These are phyloP conservation scores for Ailuropoda melanoleuca DNA, from an alignment of 2,113 vertebrate genomes.

Conservation along the genomic window DNA sequence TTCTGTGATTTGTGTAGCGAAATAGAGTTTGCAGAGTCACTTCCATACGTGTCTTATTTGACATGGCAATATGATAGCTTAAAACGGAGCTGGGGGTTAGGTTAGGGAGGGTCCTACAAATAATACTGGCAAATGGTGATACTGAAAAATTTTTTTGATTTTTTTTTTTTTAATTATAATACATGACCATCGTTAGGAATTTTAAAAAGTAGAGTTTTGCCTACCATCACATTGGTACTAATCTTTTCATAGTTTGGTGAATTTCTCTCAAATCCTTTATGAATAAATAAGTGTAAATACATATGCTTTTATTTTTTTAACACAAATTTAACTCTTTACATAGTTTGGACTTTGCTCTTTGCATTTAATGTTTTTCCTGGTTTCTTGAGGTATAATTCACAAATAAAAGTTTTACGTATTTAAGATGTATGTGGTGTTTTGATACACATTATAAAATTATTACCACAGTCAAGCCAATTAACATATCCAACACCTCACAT, in stretches of 20 bases:
- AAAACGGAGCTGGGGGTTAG: not conserved
- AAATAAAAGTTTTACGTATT: not conserved
- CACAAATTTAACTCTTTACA: not conserved
- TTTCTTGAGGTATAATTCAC: not conserved
- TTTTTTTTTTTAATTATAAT: not conserved
- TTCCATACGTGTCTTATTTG: not conserved
- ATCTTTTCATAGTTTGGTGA: not conserved
- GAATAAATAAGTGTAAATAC: not conserved
- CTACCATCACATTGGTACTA: not conserved
- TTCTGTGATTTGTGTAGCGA: not conserved
- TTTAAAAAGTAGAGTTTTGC: not conserved
- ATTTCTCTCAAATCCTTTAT: not conserved
- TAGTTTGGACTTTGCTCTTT: not conserved
- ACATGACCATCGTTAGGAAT: not conserved
- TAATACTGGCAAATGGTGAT: not conserved
- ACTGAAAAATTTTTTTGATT: not conserved
- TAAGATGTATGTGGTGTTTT: not conserved
- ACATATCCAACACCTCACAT: not conserved
- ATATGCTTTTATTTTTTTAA: not conserved
- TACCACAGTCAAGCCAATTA: not conserved
- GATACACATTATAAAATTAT: not conserved
- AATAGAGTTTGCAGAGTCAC: not conserved
- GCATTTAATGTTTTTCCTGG: not conserved
- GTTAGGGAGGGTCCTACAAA: not conserved
- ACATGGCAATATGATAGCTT: not conserved